These are phyloP conservation scores for Folsomia manolachei DNA, from an alignment of 2,888 invertebrate species.

Conservation along the genomic window DNA sequence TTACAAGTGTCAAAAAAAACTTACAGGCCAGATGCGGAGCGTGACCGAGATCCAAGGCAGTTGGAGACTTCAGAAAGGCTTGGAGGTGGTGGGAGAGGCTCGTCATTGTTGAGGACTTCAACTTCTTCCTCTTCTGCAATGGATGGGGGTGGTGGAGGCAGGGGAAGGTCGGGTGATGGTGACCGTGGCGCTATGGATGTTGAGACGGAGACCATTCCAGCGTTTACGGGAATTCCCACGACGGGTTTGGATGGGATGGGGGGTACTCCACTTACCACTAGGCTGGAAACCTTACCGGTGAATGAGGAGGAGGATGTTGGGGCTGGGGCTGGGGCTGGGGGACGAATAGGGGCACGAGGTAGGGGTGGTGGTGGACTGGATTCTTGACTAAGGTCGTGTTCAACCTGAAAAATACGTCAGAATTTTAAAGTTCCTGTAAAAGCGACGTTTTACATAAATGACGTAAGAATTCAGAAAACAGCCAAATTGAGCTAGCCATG, in stretches of 20 bases:
- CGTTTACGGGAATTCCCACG: slow-evolving; percentile 35
- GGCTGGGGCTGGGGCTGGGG: slow-evolving; percentile 24
- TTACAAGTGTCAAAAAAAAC: slow-evolving; percentile 23
- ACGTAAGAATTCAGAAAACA: no score
- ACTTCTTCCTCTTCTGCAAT: slow-evolving; percentile 60
- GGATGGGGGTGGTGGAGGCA: slow-evolving; percentile 66
- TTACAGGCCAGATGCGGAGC: slow-evolving; percentile 48
- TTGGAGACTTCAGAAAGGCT: slow-evolving; percentile 45
- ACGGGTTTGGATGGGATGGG: slow-evolving; percentile 46
- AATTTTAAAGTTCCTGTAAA: no score
- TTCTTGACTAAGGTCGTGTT: slow-evolving; percentile 23
- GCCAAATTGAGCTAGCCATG: no score
- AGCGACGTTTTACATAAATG: no score
- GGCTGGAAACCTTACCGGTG: not conserved
- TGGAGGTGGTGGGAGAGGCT: slow-evolving; percentile 67
- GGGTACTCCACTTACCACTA: slow-evolving; percentile 37
- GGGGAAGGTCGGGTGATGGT: slow-evolving; percentile 53
- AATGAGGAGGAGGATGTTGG: not conserved
- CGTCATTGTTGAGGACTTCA: slow-evolving; percentile 62
- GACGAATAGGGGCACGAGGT: slow-evolving; percentile 48
- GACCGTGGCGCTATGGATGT: slow-evolving; percentile 59
- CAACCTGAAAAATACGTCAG: no score
- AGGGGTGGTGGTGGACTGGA: slow-evolving; percentile 47
- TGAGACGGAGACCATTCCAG: slow-evolving; percentile 52
- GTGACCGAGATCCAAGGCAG: slow-evolving; percentile 43